phyloP scores from a whole-genome alignment of 2,888 invertebrate genomes.

The Dryadula phaetusa region DNA sequence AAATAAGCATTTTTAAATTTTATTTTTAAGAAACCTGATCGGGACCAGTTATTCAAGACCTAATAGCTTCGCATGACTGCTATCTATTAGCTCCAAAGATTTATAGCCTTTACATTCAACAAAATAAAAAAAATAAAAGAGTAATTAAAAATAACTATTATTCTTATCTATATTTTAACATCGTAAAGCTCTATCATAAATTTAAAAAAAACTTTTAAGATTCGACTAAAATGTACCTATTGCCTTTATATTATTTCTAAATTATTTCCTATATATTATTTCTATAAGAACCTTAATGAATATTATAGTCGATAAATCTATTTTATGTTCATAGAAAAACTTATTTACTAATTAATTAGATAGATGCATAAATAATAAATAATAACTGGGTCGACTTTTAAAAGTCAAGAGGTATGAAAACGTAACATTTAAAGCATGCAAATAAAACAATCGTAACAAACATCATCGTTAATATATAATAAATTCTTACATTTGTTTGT shows the following conservation, averaged over 20 bases:
- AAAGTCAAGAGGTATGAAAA: slow-evolving; percentile 12
- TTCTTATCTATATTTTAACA: slow-evolving; percentile 14
- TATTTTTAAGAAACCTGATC: slow-evolving; percentile 27
- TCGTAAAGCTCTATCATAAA: background rate
- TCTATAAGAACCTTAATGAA: too few species aligned
- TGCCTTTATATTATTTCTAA: too few species aligned
- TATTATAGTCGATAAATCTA: too few species aligned
- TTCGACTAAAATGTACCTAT: too few species aligned
- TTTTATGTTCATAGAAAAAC: background rate
- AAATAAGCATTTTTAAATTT: slow-evolving; percentile 6
- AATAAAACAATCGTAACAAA: slow-evolving; percentile 17
- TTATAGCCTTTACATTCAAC: slow-evolving; percentile 12
- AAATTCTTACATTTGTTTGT: slow-evolving; percentile 30
- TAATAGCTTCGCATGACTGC: slow-evolving; percentile 37
- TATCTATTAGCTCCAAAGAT: slow-evolving; percentile 31
- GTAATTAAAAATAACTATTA: background rate
- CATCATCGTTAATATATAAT: slow-evolving; percentile 19
- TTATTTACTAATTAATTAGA: background rate
- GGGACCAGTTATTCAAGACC: slow-evolving; percentile 24
- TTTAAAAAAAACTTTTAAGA: too few species aligned
- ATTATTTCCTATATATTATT: too few species aligned
- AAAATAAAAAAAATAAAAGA: background rate
- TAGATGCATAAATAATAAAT: background rate
- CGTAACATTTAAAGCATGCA: slow-evolving; percentile 5
- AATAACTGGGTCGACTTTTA: slow-evolving; percentile 14